Conservation (phyloP, 2,888 invertebrate genomes). For the Ischnus inquisitorius region DNA sequence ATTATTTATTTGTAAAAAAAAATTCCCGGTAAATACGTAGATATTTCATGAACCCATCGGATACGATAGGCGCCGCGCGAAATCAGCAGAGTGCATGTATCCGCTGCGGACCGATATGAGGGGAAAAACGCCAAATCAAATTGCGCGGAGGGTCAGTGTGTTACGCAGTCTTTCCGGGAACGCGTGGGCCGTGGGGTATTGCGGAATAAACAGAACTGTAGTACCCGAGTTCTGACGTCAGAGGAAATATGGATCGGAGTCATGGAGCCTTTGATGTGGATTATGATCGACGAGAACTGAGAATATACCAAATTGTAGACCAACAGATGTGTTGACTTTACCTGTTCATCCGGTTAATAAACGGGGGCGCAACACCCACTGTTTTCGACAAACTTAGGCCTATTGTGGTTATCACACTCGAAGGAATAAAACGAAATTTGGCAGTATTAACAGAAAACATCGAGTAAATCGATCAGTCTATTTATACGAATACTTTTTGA, state of each 20-base stretch:
- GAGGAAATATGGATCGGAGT: neutral
- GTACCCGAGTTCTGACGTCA: constrained; percentile 17
- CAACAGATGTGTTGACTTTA: neutral
- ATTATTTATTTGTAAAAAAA: too few species aligned
- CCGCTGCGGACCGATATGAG: neutral
- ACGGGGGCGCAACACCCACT: too few species aligned
- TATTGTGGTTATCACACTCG: too few species aligned
- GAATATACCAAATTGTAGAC: neutral
- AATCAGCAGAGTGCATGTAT: constrained; percentile 4
- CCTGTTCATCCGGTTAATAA: neutral
- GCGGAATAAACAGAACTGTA: neutral
- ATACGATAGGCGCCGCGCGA: neutral
- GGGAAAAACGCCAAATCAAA: constrained; percentile 17
- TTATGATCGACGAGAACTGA: neutral
- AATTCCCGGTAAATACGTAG: neutral
- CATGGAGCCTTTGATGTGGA: neutral
- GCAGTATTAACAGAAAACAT: too few species aligned
- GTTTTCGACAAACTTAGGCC: too few species aligned
- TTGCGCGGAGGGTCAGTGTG: neutral
- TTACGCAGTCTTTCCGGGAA: neutral
- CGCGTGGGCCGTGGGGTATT: neutral
- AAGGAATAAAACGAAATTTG: too few species aligned
- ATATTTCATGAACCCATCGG: constrained; percentile 13
- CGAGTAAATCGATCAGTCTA: too few species aligned
- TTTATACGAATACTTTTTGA: too few species aligned